phyloP scores from a whole-genome alignment of 2,113 vertebrate species.

The Carassius auratus region DNA sequence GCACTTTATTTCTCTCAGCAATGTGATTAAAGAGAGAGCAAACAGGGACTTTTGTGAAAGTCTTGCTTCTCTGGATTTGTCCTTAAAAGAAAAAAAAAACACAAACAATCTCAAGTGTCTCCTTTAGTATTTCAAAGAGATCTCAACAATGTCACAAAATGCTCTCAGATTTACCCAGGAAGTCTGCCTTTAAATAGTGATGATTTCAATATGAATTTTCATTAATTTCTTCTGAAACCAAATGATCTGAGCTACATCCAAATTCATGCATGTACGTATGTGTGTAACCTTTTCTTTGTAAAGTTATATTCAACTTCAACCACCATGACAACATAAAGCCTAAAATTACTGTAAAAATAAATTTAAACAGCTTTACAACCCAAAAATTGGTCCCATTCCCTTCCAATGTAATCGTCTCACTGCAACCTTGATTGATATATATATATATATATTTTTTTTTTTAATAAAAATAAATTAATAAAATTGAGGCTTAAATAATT shows the following conservation, averaged over 20 bases:
- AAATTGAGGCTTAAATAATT: not conserved
- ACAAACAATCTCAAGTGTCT: not conserved
- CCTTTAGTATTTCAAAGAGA: not conserved
- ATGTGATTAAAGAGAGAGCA: not conserved
- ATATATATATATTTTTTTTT: too few species aligned
- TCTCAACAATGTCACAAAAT: too few species aligned
- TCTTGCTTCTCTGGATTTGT: not conserved
- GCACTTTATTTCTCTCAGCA: not conserved
- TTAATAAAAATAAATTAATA: too few species aligned
- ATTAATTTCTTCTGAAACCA: not conserved
- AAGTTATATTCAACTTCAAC: not conserved
- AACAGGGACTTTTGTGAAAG: not conserved
- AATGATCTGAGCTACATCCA: not conserved
- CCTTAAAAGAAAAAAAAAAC: not conserved
- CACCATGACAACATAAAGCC: too few species aligned
- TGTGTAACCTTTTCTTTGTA: not conserved
- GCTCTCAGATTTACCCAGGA: not conserved
- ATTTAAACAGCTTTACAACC: too few species aligned
- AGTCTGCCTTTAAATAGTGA: not conserved
- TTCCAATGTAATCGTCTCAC: not conserved
- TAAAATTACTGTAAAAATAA: not conserved
- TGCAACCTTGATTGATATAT: not conserved
- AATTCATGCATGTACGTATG: not conserved
- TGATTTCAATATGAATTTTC: too few species aligned
- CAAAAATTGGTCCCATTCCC: not conserved